These are phyloP conservation scores for Carposina sasakii DNA, from an alignment of 1,140 invertebrate species.

Conservation along the genomic window DNA sequence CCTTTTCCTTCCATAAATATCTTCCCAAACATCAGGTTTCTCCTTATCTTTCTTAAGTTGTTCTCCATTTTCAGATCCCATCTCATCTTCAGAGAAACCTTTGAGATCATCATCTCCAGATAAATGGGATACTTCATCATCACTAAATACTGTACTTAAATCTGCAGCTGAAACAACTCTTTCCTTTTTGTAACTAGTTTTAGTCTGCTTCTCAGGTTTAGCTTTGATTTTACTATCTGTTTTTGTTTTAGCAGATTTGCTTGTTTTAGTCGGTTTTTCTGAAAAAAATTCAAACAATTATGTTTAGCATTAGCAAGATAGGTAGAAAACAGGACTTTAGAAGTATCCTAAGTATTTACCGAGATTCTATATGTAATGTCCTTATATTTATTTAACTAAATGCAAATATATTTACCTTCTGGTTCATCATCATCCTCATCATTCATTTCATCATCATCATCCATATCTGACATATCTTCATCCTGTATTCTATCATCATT, in stretches of 20 bases:
- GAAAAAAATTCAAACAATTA: no score
- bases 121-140: constrained; percentile 60
- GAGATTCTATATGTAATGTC: no score
- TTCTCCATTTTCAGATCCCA: constrained; percentile 31
- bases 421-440: constrained; percentile 15
- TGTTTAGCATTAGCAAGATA: no score
- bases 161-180: constrained; percentile 43
- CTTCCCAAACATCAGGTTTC: constrained; percentile 81
- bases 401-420: constrained; percentile 16
- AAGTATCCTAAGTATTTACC: no score
- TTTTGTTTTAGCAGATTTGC: constrained; percentile 29
- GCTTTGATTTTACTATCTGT: constrained; percentile 18
- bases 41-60: constrained; percentile 37
- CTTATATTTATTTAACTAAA: no score
- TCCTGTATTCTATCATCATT: constrained; percentile 22
- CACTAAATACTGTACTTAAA: constrained; percentile 58
- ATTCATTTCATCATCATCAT: constrained; percentile 28
- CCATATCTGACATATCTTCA: no score
- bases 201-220: constrained; percentile 38
- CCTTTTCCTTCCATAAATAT: constrained; percentile 93
- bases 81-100: constrained; percentile 31
- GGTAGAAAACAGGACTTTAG: no score
- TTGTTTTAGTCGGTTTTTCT: constrained; percentile 25
- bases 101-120: constrained; percentile 47
- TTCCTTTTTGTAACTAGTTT: constrained; percentile 27